A percentile compares a stretch with the other conserved stretches of the same genome.
Conservation (phyloP, 2,797 vertebrate genomes). For the Phrynocephalus guinanensis region DNA sequence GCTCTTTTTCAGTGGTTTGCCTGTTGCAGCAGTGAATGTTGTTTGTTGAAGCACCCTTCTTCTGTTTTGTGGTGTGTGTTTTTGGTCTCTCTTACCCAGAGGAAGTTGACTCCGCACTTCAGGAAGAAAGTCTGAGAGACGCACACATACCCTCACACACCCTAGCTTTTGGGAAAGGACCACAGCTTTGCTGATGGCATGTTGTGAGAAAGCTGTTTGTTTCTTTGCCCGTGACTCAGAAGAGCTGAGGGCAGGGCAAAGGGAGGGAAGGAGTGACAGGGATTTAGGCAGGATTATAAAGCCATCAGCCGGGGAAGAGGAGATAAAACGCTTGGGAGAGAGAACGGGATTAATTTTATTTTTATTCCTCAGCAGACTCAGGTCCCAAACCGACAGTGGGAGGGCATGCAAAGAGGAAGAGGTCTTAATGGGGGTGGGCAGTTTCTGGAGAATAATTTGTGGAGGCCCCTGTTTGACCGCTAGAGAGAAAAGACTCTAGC, state of each 20-base stretch:
- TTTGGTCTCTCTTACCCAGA: background rate
- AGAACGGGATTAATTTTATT: slow-evolving; percentile 77
- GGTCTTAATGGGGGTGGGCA: background rate
- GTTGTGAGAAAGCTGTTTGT: background rate
- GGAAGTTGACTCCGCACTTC: background rate
- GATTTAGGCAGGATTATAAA: slow-evolving; percentile 77
- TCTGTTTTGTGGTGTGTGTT: background rate
- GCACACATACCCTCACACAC: too few species aligned
- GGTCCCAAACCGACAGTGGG: background rate
- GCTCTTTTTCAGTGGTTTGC: background rate
- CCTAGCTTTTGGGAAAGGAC: background rate
- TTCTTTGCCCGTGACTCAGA: background rate
- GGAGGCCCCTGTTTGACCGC: too few species aligned
- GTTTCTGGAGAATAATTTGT: background rate
- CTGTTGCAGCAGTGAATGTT: background rate
- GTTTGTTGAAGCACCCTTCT: background rate
- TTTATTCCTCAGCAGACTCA: slow-evolving; percentile 67
- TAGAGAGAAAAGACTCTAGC: background rate
- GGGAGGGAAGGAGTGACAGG: slow-evolving; percentile 55
- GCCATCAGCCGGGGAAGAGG: slow-evolving; percentile 54
- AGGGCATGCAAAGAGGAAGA: background rate
- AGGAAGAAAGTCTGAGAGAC: background rate
- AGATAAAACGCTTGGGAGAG: slow-evolving; percentile 65
- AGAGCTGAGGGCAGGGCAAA: slow-evolving; percentile 24
- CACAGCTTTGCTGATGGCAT: background rate